These are phyloP conservation scores for Anolis carolinensis DNA, from an alignment of 2,113 vertebrate genomes.

Conservation along the genomic window DNA sequence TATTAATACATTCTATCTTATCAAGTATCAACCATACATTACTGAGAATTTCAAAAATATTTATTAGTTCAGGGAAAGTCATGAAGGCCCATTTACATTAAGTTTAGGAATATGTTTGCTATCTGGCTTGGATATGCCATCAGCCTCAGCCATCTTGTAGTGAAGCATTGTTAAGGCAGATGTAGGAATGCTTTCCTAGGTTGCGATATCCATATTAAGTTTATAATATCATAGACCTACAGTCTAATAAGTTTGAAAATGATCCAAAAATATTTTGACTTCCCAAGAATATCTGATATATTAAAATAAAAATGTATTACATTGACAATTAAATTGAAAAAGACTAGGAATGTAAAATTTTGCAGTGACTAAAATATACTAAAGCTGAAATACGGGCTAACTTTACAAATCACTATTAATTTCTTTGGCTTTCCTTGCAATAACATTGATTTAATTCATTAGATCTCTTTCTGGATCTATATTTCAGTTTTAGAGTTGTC, in stretches of 20 bases:
- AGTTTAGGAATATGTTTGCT: constrained; percentile 6
- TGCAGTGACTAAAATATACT: constrained; percentile 75
- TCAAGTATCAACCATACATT: neutral
- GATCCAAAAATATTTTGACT: constrained; percentile 19
- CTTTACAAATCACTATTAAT: constrained; percentile 88
- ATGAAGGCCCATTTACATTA: neutral
- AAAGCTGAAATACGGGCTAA: constrained; percentile 82
- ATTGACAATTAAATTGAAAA: constrained; percentile 73
- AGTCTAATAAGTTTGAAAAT: constrained; percentile 16
- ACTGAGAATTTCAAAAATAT: neutral
- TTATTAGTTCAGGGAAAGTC: constrained; percentile 10
- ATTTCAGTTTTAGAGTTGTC: constrained; percentile 90
- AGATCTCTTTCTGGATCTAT: constrained; percentile 85
- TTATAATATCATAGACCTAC: neutral
- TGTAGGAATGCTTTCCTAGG: neutral
- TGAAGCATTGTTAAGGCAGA: neutral
- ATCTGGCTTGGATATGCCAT: neutral
- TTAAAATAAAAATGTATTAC: constrained; percentile 67
- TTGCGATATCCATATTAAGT: neutral
- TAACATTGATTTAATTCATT: constrained; percentile 90
- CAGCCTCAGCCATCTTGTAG: neutral
- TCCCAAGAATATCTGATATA: constrained; percentile 58
- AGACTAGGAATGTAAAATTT: constrained; percentile 70
- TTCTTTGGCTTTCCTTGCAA: constrained; percentile 83
- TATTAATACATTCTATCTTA: constrained; percentile 11